Conservation (phyloP, 2,888 invertebrate genomes). For the Uloborus plumipes region DNA sequence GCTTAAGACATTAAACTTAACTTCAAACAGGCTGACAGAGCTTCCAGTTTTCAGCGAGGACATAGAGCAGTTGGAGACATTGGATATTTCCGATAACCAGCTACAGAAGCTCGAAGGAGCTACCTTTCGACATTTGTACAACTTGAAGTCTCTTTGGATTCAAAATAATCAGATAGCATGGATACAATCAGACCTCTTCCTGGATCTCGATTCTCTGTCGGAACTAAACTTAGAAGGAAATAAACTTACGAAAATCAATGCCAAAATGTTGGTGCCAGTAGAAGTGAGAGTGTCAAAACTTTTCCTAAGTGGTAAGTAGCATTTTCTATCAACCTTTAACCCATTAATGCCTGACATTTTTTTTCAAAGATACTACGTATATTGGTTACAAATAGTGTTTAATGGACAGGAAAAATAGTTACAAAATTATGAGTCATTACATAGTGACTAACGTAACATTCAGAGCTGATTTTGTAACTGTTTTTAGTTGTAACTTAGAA, state of each 20-base stretch:
- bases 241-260: conserved; percentile 68
- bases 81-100: conserved; percentile 82
- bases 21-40: conserved; percentile 80
- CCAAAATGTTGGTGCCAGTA: conserved; percentile 82
- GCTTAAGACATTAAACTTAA: conserved; percentile 84
- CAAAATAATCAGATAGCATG: conserved; percentile 69
- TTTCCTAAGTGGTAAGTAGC: conserved; percentile 81
- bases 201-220: conserved; percentile 81
- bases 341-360: no score
- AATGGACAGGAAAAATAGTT: no score
- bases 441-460: no score
- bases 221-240: conserved; percentile 79
- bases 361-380: no score
- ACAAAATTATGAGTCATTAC: no score
- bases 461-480: no score
- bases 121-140: conserved; percentile 67
- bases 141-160: conserved; percentile 68
- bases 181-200: conserved; percentile 69
- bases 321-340: background rate
- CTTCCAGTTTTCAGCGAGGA: conserved; percentile 77
- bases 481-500: no score
- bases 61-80: conserved; percentile 80
- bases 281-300: conserved; percentile 87
- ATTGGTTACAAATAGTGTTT: no score
- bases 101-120: conserved; percentile 72